phyloP scores from a whole-genome alignment of 2,888 invertebrate species.

The Amiota mariae region DNA sequence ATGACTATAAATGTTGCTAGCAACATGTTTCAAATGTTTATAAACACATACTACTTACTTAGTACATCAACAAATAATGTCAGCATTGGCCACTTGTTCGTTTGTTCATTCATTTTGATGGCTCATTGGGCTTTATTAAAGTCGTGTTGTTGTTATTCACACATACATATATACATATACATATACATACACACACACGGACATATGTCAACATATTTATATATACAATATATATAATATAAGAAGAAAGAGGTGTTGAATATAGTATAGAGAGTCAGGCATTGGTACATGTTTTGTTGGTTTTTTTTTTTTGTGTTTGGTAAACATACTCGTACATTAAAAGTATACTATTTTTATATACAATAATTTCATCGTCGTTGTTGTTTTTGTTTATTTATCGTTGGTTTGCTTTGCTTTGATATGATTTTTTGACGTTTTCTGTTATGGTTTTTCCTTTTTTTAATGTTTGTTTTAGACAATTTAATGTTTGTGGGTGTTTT shows the following conservation, averaged over 20 bases:
- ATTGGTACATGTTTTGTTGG: neutral
- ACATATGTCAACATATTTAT: neutral
- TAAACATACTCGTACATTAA: neutral
- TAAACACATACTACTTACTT: neutral
- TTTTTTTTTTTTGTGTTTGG: neutral
- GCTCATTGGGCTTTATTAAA: too few relatives aligned
- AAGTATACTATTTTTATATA: neutral
- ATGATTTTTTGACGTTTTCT: slow-evolving; percentile 7
- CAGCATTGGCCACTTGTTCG: slow-evolving; percentile 21
- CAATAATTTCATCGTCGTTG: slow-evolving; percentile 11
- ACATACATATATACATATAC: neutral
- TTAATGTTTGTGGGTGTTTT: slow-evolving; percentile 3
- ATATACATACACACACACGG: neutral
- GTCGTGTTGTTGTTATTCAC: neutral
- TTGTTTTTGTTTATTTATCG: neutral
- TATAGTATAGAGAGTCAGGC: neutral
- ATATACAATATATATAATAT: too few relatives aligned
- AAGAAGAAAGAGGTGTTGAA: neutral
- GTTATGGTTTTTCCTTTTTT: slow-evolving; percentile 6
- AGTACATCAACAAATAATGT: slow-evolving; percentile 10
- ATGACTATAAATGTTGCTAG: slow-evolving; percentile 26
- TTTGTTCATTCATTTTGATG: neutral
- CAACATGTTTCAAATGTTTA: slow-evolving; percentile 30
- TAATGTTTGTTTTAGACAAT: slow-evolving; percentile 5
- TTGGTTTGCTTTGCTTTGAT: neutral